phyloP scores from a whole-genome alignment of 1,140 invertebrate species.

The Steinernema feltiae region DNA sequence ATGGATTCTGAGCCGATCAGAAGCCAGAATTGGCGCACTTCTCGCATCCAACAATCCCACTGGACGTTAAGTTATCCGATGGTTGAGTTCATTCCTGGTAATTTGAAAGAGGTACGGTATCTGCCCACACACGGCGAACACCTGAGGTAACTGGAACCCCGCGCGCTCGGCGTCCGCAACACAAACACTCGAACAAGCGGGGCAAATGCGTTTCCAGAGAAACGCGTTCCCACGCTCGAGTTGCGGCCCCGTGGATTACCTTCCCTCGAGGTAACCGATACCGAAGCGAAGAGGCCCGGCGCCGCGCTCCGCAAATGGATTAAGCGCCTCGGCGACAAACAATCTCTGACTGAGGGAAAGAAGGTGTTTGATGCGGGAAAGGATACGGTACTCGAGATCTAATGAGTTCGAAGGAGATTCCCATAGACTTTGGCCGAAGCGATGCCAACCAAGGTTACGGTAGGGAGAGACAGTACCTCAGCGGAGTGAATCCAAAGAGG shows the following conservation, averaged over 20 bases:
- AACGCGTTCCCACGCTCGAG: conserved; percentile 10
- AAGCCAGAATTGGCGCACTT: no score
- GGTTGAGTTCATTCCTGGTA: no score
- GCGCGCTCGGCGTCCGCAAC: background rate
- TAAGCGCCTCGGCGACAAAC: background rate
- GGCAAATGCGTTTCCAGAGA: background rate
- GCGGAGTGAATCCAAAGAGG: background rate
- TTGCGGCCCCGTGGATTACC: background rate
- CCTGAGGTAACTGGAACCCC: no score
- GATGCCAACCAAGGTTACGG: no score
- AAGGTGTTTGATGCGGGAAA: background rate
- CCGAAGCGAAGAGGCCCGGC: background rate
- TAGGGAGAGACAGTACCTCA: no score
- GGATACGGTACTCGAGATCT: background rate
- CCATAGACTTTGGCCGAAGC: no score
- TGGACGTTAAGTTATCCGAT: no score
- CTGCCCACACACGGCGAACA: no score
- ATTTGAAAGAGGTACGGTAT: no score
- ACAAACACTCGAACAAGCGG: background rate
- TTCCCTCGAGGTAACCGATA: background rate
- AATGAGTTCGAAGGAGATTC: no score
- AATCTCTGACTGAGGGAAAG: background rate
- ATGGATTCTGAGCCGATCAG: no score
- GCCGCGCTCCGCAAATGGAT: conserved; percentile 1
- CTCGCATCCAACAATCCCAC: no score